Evolutionary conservation across 2,888 invertebrate genomes (phyloP).

Genomic region (Bombylius discolor): DNA sequence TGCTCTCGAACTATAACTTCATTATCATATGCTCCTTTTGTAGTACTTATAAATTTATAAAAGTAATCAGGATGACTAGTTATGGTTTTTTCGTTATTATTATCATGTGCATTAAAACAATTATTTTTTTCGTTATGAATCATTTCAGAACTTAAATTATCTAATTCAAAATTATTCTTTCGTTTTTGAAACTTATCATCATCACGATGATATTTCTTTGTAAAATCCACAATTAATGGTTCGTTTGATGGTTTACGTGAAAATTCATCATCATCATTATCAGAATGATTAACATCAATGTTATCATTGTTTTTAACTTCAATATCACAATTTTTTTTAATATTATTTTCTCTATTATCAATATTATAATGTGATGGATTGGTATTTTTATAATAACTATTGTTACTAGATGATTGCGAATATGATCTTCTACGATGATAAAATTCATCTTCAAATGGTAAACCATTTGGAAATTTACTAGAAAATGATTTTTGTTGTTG

Average conservation of each 20-base stretch:
- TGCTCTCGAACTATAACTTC: conserved; percentile 14
- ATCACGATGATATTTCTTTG: conserved; percentile 25
- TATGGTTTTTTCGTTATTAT: neutral
- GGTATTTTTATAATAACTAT: conserved; percentile 25
- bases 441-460: conserved; percentile 37
- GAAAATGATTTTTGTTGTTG: conserved; percentile 31
- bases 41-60: conserved; percentile 17
- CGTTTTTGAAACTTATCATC: neutral
- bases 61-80: conserved; percentile 10
- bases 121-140: neutral
- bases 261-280: conserved; percentile 30
- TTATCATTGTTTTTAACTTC: conserved; percentile 2
- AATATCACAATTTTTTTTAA: conserved; percentile 6
- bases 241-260: conserved; percentile 34
- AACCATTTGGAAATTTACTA: conserved; percentile 34
- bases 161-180: too few relatives aligned
- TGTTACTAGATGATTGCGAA: conserved; percentile 36
- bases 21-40: conserved; percentile 10
- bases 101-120: neutral
- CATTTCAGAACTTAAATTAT: too few relatives aligned
- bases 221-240: conserved; percentile 36
- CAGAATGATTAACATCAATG: conserved; percentile 9
- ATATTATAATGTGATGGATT: neutral
- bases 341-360: conserved; percentile 1
- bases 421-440: conserved; percentile 21